Conservation (phyloP, 2,797 vertebrate genomes). For the Psittacula echo region DNA sequence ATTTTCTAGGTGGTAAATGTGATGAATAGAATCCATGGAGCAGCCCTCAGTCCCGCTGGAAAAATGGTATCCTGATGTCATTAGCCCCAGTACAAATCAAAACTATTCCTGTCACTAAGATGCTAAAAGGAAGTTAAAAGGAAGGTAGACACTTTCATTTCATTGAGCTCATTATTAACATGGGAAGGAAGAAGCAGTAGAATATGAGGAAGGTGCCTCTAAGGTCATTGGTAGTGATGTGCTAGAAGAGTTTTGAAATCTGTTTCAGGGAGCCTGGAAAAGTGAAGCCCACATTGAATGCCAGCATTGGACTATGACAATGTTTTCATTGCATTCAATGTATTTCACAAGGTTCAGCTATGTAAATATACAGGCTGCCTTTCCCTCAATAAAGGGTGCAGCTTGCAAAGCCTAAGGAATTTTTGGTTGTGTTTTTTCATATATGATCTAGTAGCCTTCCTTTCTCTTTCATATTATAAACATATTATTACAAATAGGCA, state of each 20-base stretch:
- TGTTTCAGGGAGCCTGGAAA: neutral
- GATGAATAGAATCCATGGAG: neutral
- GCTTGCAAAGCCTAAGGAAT: constrained; percentile 22
- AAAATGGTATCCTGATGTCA: neutral
- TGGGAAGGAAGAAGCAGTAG: neutral
- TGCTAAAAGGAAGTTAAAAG: neutral
- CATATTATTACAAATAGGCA: constrained; percentile 47
- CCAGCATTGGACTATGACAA: neutral
- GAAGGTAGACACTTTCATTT: neutral
- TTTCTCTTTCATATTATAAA: constrained; percentile 61
- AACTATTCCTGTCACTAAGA: neutral
- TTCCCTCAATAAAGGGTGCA: neutral
- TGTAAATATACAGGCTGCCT: constrained; percentile 15
- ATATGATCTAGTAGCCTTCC: constrained; percentile 26
- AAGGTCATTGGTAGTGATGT: neutral
- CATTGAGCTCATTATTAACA: neutral
- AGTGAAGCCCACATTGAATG: neutral
- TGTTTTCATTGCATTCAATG: neutral
- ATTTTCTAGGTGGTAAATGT: neutral
- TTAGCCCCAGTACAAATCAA: neutral
- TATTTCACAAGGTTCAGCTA: constrained; percentile 41
- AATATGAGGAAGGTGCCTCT: neutral
- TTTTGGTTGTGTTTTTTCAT: constrained; percentile 46
- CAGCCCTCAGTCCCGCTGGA: neutral
- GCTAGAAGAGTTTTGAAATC: neutral